These are phyloP conservation scores for Parapsyche elsis DNA, from an alignment of 1,140 invertebrate species.

Conservation along the genomic window DNA sequence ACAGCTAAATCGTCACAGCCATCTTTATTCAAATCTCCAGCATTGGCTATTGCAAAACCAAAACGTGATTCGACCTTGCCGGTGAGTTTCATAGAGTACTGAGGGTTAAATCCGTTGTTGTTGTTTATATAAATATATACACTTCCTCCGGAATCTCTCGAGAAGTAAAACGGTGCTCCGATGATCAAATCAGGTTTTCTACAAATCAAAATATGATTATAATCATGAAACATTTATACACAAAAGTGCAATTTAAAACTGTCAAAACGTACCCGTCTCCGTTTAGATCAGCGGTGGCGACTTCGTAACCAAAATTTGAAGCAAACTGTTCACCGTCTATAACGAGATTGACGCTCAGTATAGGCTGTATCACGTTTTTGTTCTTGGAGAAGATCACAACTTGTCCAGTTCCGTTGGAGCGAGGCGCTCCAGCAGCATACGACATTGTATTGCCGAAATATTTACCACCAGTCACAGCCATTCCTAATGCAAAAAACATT, in stretches of 20 bases:
- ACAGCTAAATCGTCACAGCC: conserved; percentile 89
- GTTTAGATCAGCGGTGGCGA: conserved; percentile 86
- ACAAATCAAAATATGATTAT: conserved; percentile 57
- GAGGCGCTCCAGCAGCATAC: conserved; percentile 88
- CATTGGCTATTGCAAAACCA: conserved; percentile 85
- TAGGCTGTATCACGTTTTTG: conserved; percentile 59
- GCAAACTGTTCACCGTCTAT: conserved; percentile 87
- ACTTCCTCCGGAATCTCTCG: conserved; percentile 82
- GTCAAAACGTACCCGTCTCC: conserved; percentile 77
- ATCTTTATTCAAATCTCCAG: conserved; percentile 93
- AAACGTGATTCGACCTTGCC: conserved; percentile 84
- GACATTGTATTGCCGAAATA: conserved; percentile 76
- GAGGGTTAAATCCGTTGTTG: conserved; percentile 62
- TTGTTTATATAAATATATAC: conserved; percentile 88
- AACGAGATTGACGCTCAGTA: conserved; percentile 72
- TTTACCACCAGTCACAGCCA: conserved; percentile 86
- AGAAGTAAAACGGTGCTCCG: conserved; percentile 92
- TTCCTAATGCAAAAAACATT: conserved; percentile 69
- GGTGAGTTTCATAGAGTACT: conserved; percentile 73
- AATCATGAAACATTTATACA: neutral
- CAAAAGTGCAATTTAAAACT: conserved; percentile 12
- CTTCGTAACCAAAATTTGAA: conserved; percentile 90
- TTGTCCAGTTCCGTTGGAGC: conserved; percentile 86
- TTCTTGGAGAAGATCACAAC: conserved; percentile 83
- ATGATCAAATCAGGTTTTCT: conserved; percentile 88